Evolutionary conservation across 2,888 invertebrate species (phyloP).

Genomic region (Dynastes tityus): DNA sequence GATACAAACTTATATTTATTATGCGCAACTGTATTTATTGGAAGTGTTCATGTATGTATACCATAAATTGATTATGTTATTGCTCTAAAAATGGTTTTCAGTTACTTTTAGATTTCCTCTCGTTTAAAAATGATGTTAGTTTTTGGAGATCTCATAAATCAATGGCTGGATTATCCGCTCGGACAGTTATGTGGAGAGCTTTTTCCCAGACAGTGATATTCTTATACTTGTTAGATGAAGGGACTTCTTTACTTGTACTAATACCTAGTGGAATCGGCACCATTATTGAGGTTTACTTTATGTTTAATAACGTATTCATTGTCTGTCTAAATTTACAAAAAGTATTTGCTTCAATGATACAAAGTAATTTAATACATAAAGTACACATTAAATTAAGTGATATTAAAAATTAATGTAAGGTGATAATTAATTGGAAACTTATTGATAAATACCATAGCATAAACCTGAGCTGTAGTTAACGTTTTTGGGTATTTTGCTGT

Average conservation of each 20-base stretch:
- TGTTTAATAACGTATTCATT: background rate
- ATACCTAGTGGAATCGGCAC: constrained; percentile 90
- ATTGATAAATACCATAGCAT: too few species aligned
- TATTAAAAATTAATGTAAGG: too few species aligned
- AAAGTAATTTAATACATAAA: background rate
- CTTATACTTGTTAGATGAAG: constrained; percentile 92
- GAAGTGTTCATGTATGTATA: constrained; percentile 91
- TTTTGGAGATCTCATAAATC: constrained; percentile 93
- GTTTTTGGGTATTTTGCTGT: too few species aligned
- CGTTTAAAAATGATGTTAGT: constrained; percentile 97
- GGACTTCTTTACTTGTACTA: constrained; percentile 90
- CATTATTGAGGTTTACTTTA: constrained; percentile 84
- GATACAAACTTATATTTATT: constrained; percentile 95
- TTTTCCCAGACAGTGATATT: constrained; percentile 94
- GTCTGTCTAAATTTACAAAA: too few species aligned
- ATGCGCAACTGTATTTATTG: constrained; percentile 90
- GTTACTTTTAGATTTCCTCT: constrained; percentile 96
- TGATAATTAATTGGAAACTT: too few species aligned
- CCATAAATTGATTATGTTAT: constrained; percentile 10
- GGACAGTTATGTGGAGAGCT: constrained; percentile 94
- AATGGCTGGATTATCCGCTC: constrained; percentile 90
- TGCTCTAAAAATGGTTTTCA: constrained; percentile 69
- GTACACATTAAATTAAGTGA: background rate
- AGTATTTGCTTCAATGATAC: too few species aligned
- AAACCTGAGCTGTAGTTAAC: too few species aligned